Evolutionary conservation across 2,113 vertebrate genomes (phyloP).

Genomic region (Mesoclemmys tuberculata): DNA sequence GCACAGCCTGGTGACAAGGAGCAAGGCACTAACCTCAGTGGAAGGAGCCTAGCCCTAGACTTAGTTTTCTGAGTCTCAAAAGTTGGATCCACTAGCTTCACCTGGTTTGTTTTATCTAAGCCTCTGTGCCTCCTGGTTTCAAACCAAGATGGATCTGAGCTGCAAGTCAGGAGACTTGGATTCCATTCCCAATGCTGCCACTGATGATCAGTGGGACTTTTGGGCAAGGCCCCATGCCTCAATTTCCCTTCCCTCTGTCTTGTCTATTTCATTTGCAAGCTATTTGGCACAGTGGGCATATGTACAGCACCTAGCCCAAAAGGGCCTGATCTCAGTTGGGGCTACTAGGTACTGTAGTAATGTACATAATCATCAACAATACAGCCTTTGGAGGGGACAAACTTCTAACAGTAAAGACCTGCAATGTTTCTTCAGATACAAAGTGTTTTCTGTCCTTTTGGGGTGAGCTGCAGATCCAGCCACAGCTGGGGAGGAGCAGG

Average conservation of each 20-base stretch:
- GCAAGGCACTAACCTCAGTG: not conserved
- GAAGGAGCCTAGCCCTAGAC: not conserved
- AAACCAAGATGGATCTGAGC: not conserved
- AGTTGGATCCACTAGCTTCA: not conserved
- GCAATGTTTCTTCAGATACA: not conserved
- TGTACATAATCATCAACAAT: not conserved
- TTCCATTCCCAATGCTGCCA: not conserved
- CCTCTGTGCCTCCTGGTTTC: not conserved
- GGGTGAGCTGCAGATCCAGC: not conserved
- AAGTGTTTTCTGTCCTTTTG: not conserved
- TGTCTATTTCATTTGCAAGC: not conserved
- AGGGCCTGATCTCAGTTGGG: not conserved
- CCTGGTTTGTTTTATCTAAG: not conserved
- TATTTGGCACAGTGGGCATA: not conserved
- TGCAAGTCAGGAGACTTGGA: not conserved
- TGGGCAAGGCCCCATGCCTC: not conserved
- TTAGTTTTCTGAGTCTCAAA: not conserved
- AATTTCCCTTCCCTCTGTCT: not conserved
- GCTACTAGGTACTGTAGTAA: not conserved
- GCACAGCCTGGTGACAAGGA: not conserved
- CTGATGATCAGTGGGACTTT: not conserved
- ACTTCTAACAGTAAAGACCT: not conserved
- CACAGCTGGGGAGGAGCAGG: not conserved
- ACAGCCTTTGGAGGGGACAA: not conserved
- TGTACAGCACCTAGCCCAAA: not conserved